phyloP scores from a whole-genome alignment of 1,140 invertebrate species.

The Akabosia matsudoensis region DNA sequence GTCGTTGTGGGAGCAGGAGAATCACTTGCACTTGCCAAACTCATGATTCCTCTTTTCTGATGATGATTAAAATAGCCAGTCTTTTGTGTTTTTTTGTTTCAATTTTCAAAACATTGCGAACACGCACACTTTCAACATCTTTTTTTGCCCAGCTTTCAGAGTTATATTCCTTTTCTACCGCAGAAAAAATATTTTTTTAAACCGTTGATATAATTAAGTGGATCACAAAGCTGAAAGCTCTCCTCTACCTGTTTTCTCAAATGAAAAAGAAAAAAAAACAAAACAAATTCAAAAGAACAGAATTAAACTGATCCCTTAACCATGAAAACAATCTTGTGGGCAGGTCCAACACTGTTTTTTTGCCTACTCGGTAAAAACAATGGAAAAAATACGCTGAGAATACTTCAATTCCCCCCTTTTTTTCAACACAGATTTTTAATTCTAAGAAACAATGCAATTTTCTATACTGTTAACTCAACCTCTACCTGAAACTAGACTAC shows the following conservation, averaged over 20 bases:
- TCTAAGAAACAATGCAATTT: too few species aligned
- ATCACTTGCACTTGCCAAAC: neutral
- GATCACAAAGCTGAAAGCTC: neutral
- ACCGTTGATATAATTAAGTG: slow-evolving; percentile 14
- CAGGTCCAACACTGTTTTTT: neutral
- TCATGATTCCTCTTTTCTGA: neutral
- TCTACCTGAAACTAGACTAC: too few species aligned
- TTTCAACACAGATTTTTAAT: too few species aligned
- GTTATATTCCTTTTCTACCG: neutral
- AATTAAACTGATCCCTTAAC: neutral
- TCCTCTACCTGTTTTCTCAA: neutral
- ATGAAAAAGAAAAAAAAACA: too few species aligned
- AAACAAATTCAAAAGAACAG: too few species aligned
- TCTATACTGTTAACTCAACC: too few species aligned
- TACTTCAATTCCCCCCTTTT: neutral
- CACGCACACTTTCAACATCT: neutral
- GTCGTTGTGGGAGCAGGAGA: neutral
- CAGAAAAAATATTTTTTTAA: too few species aligned
- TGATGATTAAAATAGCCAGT: neutral
- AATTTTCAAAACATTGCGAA: neutral
- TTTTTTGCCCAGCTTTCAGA: neutral
- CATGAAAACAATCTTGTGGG: slow-evolving; percentile 18
- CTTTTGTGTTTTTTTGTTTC: neutral
- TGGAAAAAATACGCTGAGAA: neutral
- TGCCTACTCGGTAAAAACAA: neutral